phyloP scores from a whole-genome alignment of 2,797 vertebrate species.

The Anguilla obscura region DNA sequence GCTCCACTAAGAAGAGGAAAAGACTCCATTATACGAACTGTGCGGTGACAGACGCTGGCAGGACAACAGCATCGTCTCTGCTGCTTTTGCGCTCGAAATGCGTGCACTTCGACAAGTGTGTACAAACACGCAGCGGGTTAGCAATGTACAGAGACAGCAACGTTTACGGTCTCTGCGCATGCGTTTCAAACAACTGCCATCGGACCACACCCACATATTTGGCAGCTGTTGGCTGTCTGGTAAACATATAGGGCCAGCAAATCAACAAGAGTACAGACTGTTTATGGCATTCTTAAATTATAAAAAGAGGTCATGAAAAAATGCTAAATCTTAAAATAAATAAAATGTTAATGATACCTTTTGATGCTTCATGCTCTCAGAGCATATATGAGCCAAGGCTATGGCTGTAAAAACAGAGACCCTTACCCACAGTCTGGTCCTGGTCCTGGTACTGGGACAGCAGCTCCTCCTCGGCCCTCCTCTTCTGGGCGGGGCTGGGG shows the following conservation, averaged over 20 bases:
- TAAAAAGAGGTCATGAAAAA: too few relatives aligned
- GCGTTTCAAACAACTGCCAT: background rate
- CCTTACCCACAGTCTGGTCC: conserved; percentile 74
- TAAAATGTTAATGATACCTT: background rate
- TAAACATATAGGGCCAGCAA: too few relatives aligned
- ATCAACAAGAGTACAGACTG: too few relatives aligned
- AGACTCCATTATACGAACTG: background rate
- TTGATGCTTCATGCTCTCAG: background rate
- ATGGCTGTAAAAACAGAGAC: background rate
- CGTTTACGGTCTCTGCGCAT: background rate
- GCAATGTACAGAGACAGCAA: too few relatives aligned
- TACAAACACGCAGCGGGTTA: background rate
- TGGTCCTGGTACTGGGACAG: conserved; percentile 82
- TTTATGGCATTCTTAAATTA: too few relatives aligned
- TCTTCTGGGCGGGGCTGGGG: conserved; percentile 51
- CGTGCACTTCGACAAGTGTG: background rate
- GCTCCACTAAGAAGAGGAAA: conserved; percentile 67
- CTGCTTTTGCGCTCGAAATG: background rate
- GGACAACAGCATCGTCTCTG: background rate
- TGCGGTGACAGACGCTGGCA: background rate
- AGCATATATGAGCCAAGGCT: background rate
- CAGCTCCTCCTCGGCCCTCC: conserved; percentile 81
- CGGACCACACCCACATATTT: too few relatives aligned
- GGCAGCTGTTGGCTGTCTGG: too few relatives aligned
- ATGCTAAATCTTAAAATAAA: background rate